These are phyloP conservation scores for Acronicta psi DNA, from an alignment of 2,888 invertebrate species.

Conservation along the genomic window DNA sequence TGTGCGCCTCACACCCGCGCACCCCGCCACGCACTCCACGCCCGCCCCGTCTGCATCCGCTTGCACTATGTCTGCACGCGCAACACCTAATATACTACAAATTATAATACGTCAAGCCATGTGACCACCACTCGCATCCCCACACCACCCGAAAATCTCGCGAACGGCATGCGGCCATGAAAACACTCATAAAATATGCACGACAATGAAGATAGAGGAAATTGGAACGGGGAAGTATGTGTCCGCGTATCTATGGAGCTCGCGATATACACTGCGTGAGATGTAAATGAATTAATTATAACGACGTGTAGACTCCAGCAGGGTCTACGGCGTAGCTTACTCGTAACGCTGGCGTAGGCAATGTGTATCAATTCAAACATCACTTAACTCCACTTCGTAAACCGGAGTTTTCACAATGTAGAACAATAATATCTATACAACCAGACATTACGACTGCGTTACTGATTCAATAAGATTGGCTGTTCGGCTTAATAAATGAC, in stretches of 20 bases:
- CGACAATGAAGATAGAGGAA: constrained; percentile 43
- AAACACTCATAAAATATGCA: constrained; percentile 54
- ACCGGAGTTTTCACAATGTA: constrained; percentile 21
- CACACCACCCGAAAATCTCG: constrained; percentile 12
- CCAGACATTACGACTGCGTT: constrained; percentile 5
- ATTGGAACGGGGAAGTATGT: constrained; percentile 43
- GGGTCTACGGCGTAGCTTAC: constrained; percentile 48
- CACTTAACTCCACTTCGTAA: constrained; percentile 21
- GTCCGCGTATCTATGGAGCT: constrained; percentile 34
- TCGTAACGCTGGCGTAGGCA: constrained; percentile 34
- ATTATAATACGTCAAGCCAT: constrained; percentile 31
- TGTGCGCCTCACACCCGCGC: constrained; percentile 41
- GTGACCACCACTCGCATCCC: constrained; percentile 7
- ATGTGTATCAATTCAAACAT: constrained; percentile 42
- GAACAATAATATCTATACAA: constrained; percentile 20
- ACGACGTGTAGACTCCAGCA: constrained; percentile 42
- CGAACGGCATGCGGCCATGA: constrained; percentile 18
- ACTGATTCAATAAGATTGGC: constrained; percentile 4
- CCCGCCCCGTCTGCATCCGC: constrained; percentile 55
- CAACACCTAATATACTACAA: constrained; percentile 35
- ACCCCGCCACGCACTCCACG: constrained; percentile 37
- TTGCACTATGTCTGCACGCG: constrained; percentile 57
- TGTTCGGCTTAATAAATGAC: constrained; percentile 14
- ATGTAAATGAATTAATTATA: constrained; percentile 57
- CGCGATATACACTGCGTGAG: constrained; percentile 38